Conservation (phyloP, 2,888 invertebrate genomes). For the Caenorhabditis wallacei region DNA sequence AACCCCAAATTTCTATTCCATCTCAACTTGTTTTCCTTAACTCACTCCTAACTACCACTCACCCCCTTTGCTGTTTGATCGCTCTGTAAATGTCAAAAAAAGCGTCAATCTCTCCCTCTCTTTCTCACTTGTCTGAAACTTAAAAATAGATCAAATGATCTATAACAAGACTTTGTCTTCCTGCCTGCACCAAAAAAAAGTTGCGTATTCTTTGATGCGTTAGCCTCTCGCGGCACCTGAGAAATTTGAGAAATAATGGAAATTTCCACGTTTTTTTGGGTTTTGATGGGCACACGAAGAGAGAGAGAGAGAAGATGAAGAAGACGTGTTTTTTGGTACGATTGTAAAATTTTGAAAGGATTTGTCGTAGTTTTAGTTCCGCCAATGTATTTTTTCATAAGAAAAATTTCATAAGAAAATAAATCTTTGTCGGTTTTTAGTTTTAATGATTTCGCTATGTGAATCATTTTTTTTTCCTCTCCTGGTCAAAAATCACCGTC, state of each 20-base stretch:
- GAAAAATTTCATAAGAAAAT: no score
- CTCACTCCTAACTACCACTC: not conserved
- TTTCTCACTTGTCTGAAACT: constrained; percentile 1
- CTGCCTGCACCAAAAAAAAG: not conserved
- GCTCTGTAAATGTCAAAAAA: not conserved
- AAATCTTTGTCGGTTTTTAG: not conserved
- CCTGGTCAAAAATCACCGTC: not conserved
- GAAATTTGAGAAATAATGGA: constrained; percentile 46
- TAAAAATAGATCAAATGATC: not conserved
- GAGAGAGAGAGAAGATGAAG: constrained; percentile 1
- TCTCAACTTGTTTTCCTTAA: not conserved
- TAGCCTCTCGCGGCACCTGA: not conserved
- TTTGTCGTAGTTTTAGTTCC: constrained; percentile 47
- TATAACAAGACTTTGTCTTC: constrained; percentile 3
- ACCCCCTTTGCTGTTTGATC: constrained; percentile 1
- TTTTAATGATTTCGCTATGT: not conserved
- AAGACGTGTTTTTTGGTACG: not conserved
- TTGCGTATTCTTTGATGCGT: constrained; percentile 58
- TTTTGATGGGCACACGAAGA: not conserved
- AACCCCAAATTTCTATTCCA: not conserved
- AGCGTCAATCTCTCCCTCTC: not conserved
- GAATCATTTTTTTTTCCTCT: not conserved
- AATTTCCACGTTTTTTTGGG: constrained; percentile 14
- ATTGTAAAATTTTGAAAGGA: not conserved
- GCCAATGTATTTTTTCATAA: constrained; percentile 20